A percentile compares a stretch with the other conserved stretches of the same genome.
Evolutionary conservation across 2,888 invertebrate genomes (phyloP).

Genomic region (Lepidonotus clava): DNA sequence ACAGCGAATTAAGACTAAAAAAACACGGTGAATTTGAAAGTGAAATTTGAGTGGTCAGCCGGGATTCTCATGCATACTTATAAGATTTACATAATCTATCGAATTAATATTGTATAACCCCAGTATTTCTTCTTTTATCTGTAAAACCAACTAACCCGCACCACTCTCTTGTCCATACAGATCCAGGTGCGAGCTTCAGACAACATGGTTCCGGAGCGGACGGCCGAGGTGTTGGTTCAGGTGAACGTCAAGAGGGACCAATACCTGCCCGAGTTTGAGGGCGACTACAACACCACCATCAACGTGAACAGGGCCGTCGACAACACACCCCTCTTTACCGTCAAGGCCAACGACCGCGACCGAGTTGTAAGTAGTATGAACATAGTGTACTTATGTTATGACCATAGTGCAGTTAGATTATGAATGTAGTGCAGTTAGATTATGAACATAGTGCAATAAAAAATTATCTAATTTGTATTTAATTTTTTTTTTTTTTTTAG

Average conservation of each 20-base stretch:
- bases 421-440: too few species aligned
- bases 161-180: conserved; percentile 55
- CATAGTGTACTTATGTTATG: too few species aligned
- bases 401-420: too few species aligned
- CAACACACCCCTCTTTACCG: conserved; percentile 58
- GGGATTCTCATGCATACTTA: too few species aligned
- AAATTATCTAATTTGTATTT: too few species aligned
- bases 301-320: conserved; percentile 65
- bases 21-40: too few species aligned
- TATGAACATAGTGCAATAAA: too few species aligned
- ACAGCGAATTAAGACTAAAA: too few species aligned
- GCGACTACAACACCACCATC: conserved; percentile 63
- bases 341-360: conserved; percentile 62
- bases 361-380: conserved; percentile 55
- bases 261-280: conserved; percentile 69
- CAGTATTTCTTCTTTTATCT: not conserved
- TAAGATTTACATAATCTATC: too few species aligned
- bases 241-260: conserved; percentile 70
- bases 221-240: conserved; percentile 67
- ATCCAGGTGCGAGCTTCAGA: conserved; percentile 69
- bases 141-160: too few species aligned
- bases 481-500: too few species aligned
- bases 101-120: not conserved
- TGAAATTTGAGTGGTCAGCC: too few species aligned
- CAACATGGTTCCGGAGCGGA: conserved; percentile 67